These are phyloP conservation scores for Melitaea athalia DNA, from an alignment of 2,888 invertebrate genomes.

Conservation along the genomic window DNA sequence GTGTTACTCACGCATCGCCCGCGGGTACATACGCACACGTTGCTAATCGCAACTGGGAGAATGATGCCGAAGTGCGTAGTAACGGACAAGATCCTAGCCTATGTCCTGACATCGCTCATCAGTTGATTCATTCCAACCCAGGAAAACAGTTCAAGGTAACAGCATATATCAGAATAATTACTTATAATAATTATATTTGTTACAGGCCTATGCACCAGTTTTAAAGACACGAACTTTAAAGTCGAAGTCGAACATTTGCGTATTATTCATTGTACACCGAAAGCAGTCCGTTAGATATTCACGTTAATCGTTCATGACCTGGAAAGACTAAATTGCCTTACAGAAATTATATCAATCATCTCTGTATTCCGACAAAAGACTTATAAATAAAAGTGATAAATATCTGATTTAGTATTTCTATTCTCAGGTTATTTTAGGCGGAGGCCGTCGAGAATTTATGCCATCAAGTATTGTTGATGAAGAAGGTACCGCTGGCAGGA, in stretches of 20 bases:
- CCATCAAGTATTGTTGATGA: conserved; percentile 76
- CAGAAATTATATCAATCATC: too few species aligned
- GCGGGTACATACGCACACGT: conserved; percentile 85
- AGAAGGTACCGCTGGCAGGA: conserved; percentile 66
- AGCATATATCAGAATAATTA: neutral
- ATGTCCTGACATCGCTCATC: conserved; percentile 88
- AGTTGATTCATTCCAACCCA: conserved; percentile 83
- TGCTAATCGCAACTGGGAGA: conserved; percentile 86
- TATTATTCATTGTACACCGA: too few species aligned
- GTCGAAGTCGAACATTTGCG: too few species aligned
- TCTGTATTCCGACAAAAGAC: too few species aligned
- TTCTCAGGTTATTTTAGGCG: conserved; percentile 85
- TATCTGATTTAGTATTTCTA: neutral
- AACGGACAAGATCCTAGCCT: conserved; percentile 64
- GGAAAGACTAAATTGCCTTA: too few species aligned
- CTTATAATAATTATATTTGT: too few species aligned
- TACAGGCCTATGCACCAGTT: too few species aligned
- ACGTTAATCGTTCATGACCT: too few species aligned
- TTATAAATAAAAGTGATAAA: neutral
- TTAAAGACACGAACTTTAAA: too few species aligned
- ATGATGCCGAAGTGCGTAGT: conserved; percentile 76
- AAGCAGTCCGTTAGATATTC: too few species aligned
- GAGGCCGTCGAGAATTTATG: conserved; percentile 85
- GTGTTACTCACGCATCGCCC: conserved; percentile 90
- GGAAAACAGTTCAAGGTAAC: conserved; percentile 86